Evolutionary conservation across 30 jellyfish, hydroid and myxozoan species (phyloP).

Genomic region (Chrysaora quinquecirrha): DNA sequence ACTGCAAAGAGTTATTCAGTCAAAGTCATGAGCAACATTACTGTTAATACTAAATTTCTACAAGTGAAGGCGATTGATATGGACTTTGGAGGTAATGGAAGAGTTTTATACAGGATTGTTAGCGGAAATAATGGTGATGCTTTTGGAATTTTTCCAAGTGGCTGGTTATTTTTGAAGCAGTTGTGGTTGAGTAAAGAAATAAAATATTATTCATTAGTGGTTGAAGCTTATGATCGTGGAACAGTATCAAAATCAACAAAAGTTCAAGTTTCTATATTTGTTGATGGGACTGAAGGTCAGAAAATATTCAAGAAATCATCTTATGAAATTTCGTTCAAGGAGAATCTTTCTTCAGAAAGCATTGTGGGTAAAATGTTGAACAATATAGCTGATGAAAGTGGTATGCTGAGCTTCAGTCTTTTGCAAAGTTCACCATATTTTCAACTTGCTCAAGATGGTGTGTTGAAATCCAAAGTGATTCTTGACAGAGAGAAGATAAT

Average conservation of each 20-base stretch:
- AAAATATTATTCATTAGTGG: conserved; percentile 17
- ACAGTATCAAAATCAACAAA: conserved; percentile 10
- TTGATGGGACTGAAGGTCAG: background rate
- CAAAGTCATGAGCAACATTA: conserved; percentile 8
- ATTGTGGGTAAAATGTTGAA: conserved; percentile 25
- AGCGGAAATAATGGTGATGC: conserved; percentile 60
- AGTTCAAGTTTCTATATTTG: conserved; percentile 42
- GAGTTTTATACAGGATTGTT: conserved; percentile 20
- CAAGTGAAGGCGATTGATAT: conserved; percentile 28
- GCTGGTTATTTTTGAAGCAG: conserved; percentile 54
- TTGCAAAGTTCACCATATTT: background rate
- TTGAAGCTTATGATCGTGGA: conserved; percentile 61
- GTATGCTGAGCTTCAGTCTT: conserved; percentile 13
- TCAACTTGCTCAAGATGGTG: conserved; percentile 21
- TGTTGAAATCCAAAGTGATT: conserved; percentile 29
- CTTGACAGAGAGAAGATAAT: conserved; percentile 60
- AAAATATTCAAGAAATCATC: conserved; percentile 21
- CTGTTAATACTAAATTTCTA: conserved; percentile 59
- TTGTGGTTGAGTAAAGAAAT: conserved; percentile 3
- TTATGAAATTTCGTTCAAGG: background rate
- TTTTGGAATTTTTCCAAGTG: conserved; percentile 76
- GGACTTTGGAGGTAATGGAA: conserved; percentile 56
- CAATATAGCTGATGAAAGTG: background rate
- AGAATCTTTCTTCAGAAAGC: conserved; percentile 30
- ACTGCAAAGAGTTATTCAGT: conserved; percentile 19